Evolutionary conservation across 2,888 invertebrate genomes (phyloP), one percentile per base, ranked within the genome.

Genomic region (Drosophila testacea): DNA sequence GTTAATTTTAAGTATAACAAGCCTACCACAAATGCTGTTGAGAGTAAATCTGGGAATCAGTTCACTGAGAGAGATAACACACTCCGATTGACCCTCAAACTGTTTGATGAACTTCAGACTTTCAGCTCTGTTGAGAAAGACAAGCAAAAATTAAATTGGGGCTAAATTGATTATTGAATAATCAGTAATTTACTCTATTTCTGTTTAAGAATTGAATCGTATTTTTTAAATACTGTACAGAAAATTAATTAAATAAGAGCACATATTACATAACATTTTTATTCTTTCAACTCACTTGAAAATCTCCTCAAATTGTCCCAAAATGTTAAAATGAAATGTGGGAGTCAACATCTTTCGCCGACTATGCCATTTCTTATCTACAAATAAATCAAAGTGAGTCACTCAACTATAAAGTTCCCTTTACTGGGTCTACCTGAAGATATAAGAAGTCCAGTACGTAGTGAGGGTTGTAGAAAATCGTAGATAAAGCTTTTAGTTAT

Each of bases 251-350:
- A 22, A 22, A 22, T 22, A 1, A 1, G 22, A 22, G 2, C 1
- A 22, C 22, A 22, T 2, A 22, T 22, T 22, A 22, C 22, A 22
- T 22, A 22, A 22, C 22, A 22, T 13, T 13, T 11, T 6, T 27
- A 7, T 4, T 13, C 39, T 11, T 6, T 27, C 4, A 7, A 38
- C 75, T 36, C 13, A 91, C 91, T 88, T 91, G 66, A 91, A 91
- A 13, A 91, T 83, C 50, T 91, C 90, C 11, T 73, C 68, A 36
- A 91, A 91, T 28, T 91, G 88, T 6, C 62, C 66, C 34, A 91
- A 73, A 50, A 91, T 91, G 62, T 88, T 91, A 0, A 91, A 91
- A 46, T 91, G 91, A 54, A 91, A 91, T 0, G 91, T 90, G 0
- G 90, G 88, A 1, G 91, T 91, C 4, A 91, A 70, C 81, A 91